Base-by-base conservation (phyloP, 2,888 invertebrate species). In the Epinotia nisella region DNA sequence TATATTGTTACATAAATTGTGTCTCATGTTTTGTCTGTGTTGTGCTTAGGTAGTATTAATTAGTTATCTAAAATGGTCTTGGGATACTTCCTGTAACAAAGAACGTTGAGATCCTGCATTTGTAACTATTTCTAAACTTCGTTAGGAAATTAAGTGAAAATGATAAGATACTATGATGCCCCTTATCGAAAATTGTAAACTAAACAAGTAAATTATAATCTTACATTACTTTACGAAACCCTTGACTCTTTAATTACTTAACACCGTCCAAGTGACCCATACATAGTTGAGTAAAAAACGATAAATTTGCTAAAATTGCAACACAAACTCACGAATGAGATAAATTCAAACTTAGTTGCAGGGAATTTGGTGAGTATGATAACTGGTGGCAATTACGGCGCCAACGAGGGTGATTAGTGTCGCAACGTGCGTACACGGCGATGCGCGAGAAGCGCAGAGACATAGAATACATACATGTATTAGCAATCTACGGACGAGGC, bases 231-330 rank as follows among this genome's bases (percentile, higher is more conserved):
- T 66, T 66, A 41, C 56, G 21, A 41, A 66, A 66, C 66, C 66
- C 24, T 19, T 66, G 66, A 66, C 66, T 41, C 55, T n/a, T 56
- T 41, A n/a, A 11, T 56, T 66, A 66, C 56, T 66, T 56, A 55
- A 56, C 66, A 56, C 66, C 53, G 35, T 19, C 51, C 53, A 29
- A 29, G 24, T 58, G 55, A 55, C 1, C 21, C 55, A 35, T 35
- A 35, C 0, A 41, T 41, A 66, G 66, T 56, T 56, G 66, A 66
- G 66, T 65, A 66, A 66, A 67, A 68, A 72, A 72, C 61, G 67
- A 39, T 69, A 58, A 64, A 72, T 64, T 64, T 69, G 51, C 68
- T 62, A 55, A 69, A 73, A 59, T 73, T 73, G 62, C 73, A 73
- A 73, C 69, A 73, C 68, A 59, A 64, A 69, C 68, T 62, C 67